These are phyloP conservation scores for Danio tinwini DNA, from an alignment of 2,797 vertebrate genomes.

Conservation along the genomic window DNA sequence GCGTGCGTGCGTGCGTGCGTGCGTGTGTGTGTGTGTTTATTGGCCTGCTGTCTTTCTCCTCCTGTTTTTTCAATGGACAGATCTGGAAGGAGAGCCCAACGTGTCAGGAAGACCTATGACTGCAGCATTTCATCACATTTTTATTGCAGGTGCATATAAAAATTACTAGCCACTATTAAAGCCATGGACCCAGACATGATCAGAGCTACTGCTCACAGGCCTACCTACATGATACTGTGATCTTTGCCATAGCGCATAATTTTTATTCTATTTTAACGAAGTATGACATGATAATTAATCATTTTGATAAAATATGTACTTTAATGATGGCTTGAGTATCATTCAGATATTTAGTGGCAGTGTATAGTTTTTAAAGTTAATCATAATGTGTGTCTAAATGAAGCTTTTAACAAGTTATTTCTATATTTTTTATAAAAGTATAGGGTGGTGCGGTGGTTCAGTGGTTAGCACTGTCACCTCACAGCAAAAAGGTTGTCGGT, in stretches of 20 bases:
- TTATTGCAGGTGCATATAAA: conserved; percentile 62
- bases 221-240: conserved; percentile 13
- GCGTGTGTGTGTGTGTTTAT: background rate
- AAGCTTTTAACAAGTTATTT: no score
- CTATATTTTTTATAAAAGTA: no score
- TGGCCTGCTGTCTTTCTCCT: background rate
- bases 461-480: no score
- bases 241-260: conserved; percentile 9
- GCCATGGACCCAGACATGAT: conserved; percentile 27
- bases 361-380: no score
- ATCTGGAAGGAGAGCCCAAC: conserved; percentile 33
- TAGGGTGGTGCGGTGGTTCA: no score
- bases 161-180: conserved; percentile 42
- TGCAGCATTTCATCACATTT: conserved; percentile 63
- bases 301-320: no score
- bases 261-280: background rate
- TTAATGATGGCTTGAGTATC: no score
- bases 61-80: conserved; percentile 9
- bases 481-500: no score
- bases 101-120: conserved; percentile 47
- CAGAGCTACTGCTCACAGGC: conserved; percentile 10
- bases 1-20: conserved; percentile 36
- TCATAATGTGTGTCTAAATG: no score
- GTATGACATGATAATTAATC: no score
- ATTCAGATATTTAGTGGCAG: no score